Conservation (phyloP, 2,888 invertebrate species). For the Harmothoe impar region DNA sequence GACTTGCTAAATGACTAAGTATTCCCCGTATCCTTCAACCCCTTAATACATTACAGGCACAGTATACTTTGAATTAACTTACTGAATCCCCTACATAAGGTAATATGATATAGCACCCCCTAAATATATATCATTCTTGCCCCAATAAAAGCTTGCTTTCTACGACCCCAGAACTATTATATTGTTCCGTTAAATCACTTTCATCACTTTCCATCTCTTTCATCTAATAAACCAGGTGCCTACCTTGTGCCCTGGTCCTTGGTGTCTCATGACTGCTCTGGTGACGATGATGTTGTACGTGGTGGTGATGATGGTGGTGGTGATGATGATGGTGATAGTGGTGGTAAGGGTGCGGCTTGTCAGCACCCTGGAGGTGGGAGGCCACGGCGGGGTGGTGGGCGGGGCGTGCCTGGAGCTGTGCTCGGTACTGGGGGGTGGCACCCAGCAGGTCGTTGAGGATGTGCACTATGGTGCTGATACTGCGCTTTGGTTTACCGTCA, state of each 20-base stretch:
- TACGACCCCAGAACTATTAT: too few relatives aligned
- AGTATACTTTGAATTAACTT: too few relatives aligned
- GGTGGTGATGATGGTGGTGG: conserved; percentile 12
- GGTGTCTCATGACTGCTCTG: neutral
- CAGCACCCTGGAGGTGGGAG: neutral
- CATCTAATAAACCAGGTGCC: too few relatives aligned
- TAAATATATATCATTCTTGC: too few relatives aligned
- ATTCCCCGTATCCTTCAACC: too few relatives aligned
- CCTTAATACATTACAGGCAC: too few relatives aligned
- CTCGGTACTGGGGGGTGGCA: conserved; percentile 88
- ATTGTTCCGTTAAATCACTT: too few relatives aligned
- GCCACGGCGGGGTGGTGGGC: neutral
- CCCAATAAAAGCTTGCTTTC: too few relatives aligned
- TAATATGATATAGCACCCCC: too few relatives aligned
- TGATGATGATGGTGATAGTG: conserved; percentile 84
- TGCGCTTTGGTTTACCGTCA: conserved; percentile 94
- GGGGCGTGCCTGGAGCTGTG: conserved; percentile 37
- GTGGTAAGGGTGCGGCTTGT: conserved; percentile 84
- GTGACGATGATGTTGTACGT: conserved; percentile 21
- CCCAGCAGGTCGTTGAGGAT: conserved; percentile 96
- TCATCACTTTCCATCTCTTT: too few relatives aligned
- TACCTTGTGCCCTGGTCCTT: conserved; percentile 26
- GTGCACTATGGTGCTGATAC: conserved; percentile 97
- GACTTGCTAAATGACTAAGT: too few relatives aligned
- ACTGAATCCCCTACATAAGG: too few relatives aligned